Percentiles rank a stretch among this genome's conserved stretches.
Conservation (phyloP, 2,888 invertebrate species). For the Acanthosepion lycidas region DNA sequence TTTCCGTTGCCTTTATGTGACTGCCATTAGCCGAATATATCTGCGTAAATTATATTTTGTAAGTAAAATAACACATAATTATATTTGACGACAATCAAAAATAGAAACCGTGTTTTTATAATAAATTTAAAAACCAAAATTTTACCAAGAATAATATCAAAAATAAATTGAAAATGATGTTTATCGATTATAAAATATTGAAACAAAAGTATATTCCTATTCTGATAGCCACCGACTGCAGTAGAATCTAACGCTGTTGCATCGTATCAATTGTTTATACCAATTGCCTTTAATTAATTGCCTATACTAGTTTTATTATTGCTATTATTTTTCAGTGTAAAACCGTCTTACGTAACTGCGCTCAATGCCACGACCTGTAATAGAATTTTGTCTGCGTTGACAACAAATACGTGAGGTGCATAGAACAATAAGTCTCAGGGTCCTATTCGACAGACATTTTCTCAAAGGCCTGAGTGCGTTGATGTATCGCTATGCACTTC, state of each 20-base stretch:
- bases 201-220: background rate
- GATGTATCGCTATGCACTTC: background rate
- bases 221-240: background rate
- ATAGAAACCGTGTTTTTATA: too few relatives aligned
- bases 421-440: background rate
- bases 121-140: too few relatives aligned
- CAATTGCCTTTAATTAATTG: background rate
- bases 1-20: too few relatives aligned
- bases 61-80: too few relatives aligned
- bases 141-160: too few relatives aligned
- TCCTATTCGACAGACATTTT: background rate
- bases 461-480: background rate
- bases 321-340: background rate
- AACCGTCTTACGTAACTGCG: background rate
- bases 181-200: too few relatives aligned
- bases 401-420: background rate
- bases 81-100: too few relatives aligned
- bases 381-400: background rate
- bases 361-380: background rate
- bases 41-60: too few relatives aligned
- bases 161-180: too few relatives aligned
- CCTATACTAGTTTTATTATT: background rate
- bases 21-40: too few relatives aligned
- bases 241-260: background rate
- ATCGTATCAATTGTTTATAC: background rate